A percentile compares a stretch with the other conserved stretches of the same genome.
phyloP scores from a whole-genome alignment of 2,888 invertebrate species.

The Pantelozetes paolii region DNA sequence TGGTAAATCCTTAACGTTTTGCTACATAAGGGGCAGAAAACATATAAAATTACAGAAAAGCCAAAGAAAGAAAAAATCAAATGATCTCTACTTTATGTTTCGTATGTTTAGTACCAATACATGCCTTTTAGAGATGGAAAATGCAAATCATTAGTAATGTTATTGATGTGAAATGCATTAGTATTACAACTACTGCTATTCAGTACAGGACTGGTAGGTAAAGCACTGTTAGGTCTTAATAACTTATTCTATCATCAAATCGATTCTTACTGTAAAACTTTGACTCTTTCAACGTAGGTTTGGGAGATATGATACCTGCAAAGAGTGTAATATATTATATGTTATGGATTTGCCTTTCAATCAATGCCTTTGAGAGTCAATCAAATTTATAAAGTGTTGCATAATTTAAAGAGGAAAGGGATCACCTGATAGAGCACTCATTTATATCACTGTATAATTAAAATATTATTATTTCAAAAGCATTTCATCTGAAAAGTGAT shows the following conservation, averaged over 20 bases:
- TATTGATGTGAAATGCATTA: conserved; percentile 29
- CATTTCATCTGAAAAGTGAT: too few relatives aligned
- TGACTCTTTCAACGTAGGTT: conserved; percentile 78
- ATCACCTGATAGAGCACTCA: too few relatives aligned
- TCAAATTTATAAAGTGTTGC: not conserved
- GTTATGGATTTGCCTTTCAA: not conserved
- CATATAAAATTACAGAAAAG: too few relatives aligned
- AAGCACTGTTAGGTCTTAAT: conserved; percentile 1
- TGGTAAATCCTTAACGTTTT: too few relatives aligned
- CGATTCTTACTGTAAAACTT: conserved; percentile 72
- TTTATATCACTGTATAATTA: too few relatives aligned
- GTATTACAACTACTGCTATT: not conserved
- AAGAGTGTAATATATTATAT: conserved; percentile 50
- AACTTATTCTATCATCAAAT: conserved; percentile 21
- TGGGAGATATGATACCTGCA: conserved; percentile 63
- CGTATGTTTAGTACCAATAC: not conserved
- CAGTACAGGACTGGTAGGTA: not conserved
- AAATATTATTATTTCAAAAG: too few relatives aligned
- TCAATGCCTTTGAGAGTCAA: not conserved
- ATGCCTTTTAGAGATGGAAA: conserved; percentile 16
- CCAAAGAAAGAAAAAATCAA: not conserved
- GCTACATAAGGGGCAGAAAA: too few relatives aligned
- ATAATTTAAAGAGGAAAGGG: not conserved
- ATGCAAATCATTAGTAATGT: conserved; percentile 25
- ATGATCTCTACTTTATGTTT: not conserved